A percentile compares a stretch with the other conserved stretches of the same genome.
phyloP scores from a whole-genome alignment of 1,140 invertebrate species.

The Hyphantria cunea region DNA sequence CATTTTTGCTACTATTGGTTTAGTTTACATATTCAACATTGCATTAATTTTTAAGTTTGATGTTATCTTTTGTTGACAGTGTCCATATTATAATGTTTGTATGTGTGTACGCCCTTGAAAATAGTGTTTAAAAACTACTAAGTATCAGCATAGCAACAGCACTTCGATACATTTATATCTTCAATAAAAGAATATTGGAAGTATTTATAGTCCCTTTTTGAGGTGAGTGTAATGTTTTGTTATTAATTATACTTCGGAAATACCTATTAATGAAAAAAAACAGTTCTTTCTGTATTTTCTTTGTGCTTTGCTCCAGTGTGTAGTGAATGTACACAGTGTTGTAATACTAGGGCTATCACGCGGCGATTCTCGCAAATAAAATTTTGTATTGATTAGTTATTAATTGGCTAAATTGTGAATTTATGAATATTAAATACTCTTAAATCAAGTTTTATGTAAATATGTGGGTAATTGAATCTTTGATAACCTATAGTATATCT shows the following conservation, averaged over 20 bases:
- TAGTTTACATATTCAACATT: conserved; percentile 34
- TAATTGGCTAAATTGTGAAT: neutral
- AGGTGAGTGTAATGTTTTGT: conserved; percentile 49
- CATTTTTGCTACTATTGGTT: conserved; percentile 42
- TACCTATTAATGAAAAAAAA: neutral
- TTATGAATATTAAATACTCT: no score
- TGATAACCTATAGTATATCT: no score
- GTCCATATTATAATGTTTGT: conserved; percentile 43
- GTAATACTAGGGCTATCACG: neutral
- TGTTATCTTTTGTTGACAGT: conserved; percentile 38
- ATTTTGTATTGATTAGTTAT: neutral
- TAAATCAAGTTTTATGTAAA: no score
- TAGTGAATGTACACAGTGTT: conserved; percentile 15
- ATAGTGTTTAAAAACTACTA: conserved; percentile 70
- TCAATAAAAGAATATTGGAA: conserved; percentile 56
- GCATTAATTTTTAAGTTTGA: conserved; percentile 30
- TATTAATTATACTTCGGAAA: neutral
- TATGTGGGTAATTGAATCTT: no score
- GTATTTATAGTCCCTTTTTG: conserved; percentile 58
- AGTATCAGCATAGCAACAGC: conserved; percentile 80
- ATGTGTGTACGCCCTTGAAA: conserved; percentile 72
- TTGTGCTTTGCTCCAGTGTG: conserved; percentile 21
- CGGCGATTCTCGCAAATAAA: conserved; percentile 2
- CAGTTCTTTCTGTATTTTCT: conserved; percentile 7
- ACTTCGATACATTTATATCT: conserved; percentile 53